A percentile compares a stretch with the other conserved stretches of the same genome.
These are phyloP conservation scores for Hoplostethus mediterraneus DNA, from an alignment of 2,797 vertebrate genomes.

Conservation along the genomic window DNA sequence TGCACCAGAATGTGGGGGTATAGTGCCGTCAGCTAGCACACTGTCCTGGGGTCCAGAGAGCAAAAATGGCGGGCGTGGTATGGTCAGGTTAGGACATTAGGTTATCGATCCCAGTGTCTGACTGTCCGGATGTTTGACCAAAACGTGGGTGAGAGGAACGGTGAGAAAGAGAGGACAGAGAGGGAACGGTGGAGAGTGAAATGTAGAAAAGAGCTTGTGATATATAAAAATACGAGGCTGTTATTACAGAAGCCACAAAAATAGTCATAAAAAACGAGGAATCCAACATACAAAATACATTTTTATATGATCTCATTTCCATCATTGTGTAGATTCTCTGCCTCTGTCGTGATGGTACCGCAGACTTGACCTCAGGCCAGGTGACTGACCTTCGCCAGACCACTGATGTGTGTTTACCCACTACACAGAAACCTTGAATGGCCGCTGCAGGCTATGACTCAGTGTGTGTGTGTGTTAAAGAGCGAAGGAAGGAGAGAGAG, in stretches of 20 bases:
- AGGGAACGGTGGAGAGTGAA: neutral
- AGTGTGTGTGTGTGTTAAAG: slow-evolving; percentile 22
- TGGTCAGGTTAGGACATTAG: neutral
- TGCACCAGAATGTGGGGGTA: slow-evolving; percentile 6
- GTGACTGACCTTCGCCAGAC: slow-evolving; percentile 71
- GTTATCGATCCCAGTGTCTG: slow-evolving; percentile 66
- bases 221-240: neutral
- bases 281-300: neutral
- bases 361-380: slow-evolving; percentile 38
- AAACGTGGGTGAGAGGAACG: neutral
- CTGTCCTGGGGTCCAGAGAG: slow-evolving; percentile 59
- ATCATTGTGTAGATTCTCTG: neutral
- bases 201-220: no score
- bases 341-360: neutral
- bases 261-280: neutral
- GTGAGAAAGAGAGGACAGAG: neutral
- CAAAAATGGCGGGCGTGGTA: slow-evolving; percentile 5
- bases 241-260: no score
- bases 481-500: neutral
- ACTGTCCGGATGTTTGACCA: slow-evolving; percentile 17
- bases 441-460: slow-evolving; percentile 31
- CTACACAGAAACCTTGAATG: slow-evolving; percentile 74
- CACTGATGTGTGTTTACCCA: slow-evolving; percentile 73
- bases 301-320: neutral
- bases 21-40: slow-evolving; percentile 18